Conservation (phyloP, 2,113 vertebrate genomes). For the Tetraodon nigroviridis region DNA sequence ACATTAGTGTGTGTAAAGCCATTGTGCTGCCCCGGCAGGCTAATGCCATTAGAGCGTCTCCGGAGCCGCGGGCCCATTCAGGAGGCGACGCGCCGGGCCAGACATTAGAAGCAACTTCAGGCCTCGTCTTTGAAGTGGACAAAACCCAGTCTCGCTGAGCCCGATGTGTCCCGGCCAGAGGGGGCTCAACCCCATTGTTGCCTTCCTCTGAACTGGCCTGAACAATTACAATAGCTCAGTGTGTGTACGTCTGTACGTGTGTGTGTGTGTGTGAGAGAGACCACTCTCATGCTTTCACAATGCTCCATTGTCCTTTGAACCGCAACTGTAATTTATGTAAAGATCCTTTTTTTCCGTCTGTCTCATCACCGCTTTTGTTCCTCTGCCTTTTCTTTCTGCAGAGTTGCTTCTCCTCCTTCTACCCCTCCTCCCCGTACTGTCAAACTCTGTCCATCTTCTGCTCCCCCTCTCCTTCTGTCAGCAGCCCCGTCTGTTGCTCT, state of each 20-base stretch:
- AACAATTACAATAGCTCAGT: constrained; percentile 59
- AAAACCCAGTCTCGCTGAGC: constrained; percentile 59
- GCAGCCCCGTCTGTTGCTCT: constrained; percentile 34
- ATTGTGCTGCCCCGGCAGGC: constrained; percentile 59
- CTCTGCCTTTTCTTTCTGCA: constrained; percentile 37
- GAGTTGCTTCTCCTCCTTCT: constrained; percentile 38
- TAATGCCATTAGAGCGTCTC: constrained; percentile 64
- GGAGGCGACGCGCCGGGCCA: constrained; percentile 47
- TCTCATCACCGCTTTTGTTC: constrained; percentile 60
- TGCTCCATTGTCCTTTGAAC: constrained; percentile 68
- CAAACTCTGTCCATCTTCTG: constrained; percentile 52
- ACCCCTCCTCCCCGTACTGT: constrained; percentile 33
- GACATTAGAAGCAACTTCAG: constrained; percentile 70
- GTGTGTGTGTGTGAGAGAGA: constrained; percentile 37
- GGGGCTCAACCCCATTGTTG: constrained; percentile 54
- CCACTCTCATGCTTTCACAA: constrained; percentile 65
- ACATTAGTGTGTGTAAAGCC: constrained; percentile 65
- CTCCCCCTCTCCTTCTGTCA: constrained; percentile 43
- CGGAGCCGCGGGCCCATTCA: constrained; percentile 49
- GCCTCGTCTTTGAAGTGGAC: constrained; percentile 70
- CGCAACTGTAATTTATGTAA: constrained; percentile 77
- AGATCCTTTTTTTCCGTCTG: constrained; percentile 62
- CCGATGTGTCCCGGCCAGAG: constrained; percentile 42
- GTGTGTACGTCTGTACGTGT: constrained; percentile 36
- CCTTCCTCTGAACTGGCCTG: constrained; percentile 60